Percentiles rank a stretch among this genome's conserved stretches.
These are phyloP conservation scores for Frankliniella intonsa DNA, from an alignment of 2,888 invertebrate genomes.

Conservation along the genomic window DNA sequence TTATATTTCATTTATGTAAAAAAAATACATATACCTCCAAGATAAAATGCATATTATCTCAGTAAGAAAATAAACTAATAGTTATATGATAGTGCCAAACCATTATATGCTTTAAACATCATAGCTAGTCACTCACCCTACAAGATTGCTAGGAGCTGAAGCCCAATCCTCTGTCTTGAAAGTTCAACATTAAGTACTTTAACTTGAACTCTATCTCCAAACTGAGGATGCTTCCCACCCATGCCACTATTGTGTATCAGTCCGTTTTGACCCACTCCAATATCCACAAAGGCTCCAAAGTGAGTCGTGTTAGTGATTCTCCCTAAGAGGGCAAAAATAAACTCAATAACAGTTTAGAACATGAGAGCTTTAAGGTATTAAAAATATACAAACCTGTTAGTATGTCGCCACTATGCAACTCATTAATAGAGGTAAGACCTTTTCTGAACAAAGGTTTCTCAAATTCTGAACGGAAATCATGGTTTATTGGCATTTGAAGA, in stretches of 20 bases:
- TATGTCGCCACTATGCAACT: slow-evolving; percentile 57
- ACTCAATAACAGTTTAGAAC: not conserved
- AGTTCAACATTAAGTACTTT: slow-evolving; percentile 57
- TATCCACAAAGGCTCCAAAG: slow-evolving; percentile 89
- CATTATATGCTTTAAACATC: too few species aligned
- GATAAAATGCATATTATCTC: not conserved
- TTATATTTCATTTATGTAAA: not conserved
- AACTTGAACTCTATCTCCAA: slow-evolving; percentile 67
- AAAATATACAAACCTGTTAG: slow-evolving; percentile 54
- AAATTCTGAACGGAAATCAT: slow-evolving; percentile 66
- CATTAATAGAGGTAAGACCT: slow-evolving; percentile 62
- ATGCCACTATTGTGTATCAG: slow-evolving; percentile 63
- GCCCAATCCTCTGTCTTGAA: slow-evolving; percentile 54
- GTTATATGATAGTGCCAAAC: too few species aligned
- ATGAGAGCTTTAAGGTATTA: slow-evolving; percentile 15
- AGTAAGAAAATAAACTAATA: not conserved
- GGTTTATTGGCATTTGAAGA: slow-evolving; percentile 62
- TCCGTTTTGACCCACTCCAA: slow-evolving; percentile 68
- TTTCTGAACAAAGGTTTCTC: slow-evolving; percentile 71
- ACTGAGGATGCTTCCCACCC: slow-evolving; percentile 52
- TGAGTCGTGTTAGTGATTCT: slow-evolving; percentile 78
- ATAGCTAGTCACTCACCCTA: not conserved
- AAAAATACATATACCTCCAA: not conserved
- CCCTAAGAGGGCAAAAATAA: slow-evolving; percentile 51
- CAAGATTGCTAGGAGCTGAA: slow-evolving; percentile 51